Evolutionary conservation across 2,797 vertebrate species (phyloP), one percentile per base, ranked within the genome.

Genomic region (Ptychadena robeensis): DNA sequence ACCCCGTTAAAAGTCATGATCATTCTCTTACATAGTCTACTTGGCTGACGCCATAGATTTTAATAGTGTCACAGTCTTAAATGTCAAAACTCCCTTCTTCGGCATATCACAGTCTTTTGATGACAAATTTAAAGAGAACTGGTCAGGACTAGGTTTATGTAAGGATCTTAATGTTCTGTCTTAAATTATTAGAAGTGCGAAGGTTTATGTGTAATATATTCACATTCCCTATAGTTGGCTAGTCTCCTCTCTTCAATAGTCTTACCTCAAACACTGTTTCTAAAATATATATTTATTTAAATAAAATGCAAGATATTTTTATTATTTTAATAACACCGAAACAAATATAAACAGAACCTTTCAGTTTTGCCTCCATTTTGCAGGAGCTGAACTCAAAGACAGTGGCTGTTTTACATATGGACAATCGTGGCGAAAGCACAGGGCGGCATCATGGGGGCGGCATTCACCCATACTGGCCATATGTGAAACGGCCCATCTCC

Each of bases 51-150:
- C 77, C 78, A 84, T 80, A 84, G 70, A 84, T 68, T 73, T 84
- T 84, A 73, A 84, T 80, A 84, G 82, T 80, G 78, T 85, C 77
- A 80, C 65, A 53, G 64, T 80, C 37, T 74, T 80, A 80, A 80
- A 85, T 85, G 82, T 80, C 82, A 80, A 38, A 68, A 61, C 73
- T 69, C 44, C 34, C 48, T 68, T 15, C 34, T 71, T n/a, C 69
- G 31, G 28, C 34, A 67, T 59, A 40, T 22, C 70, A 68, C 74
- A 72, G 44, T 37, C 64, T 63, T 44, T 74, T 73, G 35, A 63
- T 40, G 35, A 59, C 59, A 82, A 71, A 76, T 71, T 70, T 77
- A 63, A 76, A 31, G 25, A 40, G 38, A 53, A n/a, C 44, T n/a
- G 18, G 44, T 22, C 44, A n/a, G 2, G 6, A 22, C 18, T 53